phyloP scores from a whole-genome alignment of 2,113 vertebrate species.

The Rhinopomastus cyanomelas region DNA sequence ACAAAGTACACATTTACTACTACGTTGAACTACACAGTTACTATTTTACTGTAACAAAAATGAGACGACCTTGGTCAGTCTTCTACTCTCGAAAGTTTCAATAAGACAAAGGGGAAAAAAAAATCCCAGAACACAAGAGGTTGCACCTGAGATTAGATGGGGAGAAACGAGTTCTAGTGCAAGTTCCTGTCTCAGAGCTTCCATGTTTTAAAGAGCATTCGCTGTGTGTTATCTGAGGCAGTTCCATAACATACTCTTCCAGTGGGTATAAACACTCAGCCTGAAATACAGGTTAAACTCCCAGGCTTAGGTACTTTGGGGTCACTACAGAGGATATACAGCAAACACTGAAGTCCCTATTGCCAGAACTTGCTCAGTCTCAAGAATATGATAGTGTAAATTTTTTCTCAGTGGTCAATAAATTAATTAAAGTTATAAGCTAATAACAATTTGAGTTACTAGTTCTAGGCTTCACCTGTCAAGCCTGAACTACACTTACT shows the following conservation, averaged over 20 bases:
- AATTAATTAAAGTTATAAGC: neutral
- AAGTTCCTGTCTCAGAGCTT: too few species aligned
- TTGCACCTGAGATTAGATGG: neutral
- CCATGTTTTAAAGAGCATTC: neutral
- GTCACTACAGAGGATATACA: neutral
- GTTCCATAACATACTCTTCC: neutral
- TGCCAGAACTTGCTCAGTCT: neutral
- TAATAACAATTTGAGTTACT: neutral
- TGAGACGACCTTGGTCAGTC: neutral
- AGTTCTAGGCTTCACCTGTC: neutral
- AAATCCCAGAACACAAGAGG: rapidly evolving
- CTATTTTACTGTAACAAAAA: neutral
- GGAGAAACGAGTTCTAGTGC: too few species aligned
- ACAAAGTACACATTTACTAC: too few species aligned
- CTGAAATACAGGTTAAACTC: neutral
- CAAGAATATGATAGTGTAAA: neutral
- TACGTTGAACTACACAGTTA: neutral
- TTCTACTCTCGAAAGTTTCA: neutral
- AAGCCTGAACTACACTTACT: neutral
- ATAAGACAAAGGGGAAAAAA: neutral
- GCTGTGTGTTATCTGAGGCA: neutral
- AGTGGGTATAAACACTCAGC: neutral
- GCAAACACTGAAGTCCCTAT: neutral
- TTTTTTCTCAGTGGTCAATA: neutral
- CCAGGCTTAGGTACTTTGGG: neutral